Evolutionary conservation across 1,140 invertebrate species (phyloP), one percentile per base, ranked within the genome.

Genomic region (Maniola jurtina): DNA sequence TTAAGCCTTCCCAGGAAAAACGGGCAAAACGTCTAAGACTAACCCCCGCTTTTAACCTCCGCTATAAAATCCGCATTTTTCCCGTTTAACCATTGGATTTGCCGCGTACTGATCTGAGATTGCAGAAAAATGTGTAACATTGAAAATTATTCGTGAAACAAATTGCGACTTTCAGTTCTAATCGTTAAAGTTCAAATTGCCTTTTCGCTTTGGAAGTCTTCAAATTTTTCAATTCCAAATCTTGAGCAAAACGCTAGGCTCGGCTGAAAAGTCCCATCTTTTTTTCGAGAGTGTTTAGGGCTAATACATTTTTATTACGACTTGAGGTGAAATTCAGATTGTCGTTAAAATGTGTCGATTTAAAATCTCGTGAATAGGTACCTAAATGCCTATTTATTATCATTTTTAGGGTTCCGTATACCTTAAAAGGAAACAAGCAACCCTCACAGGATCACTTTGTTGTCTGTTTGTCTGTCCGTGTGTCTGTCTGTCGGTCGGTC

Each of bases 1-100:
- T 11, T 62, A 45, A 72, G 66, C 66, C 69, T 62, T 60, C 54
- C 54, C 57, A 16, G 15, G 33, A 55, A 55, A 66, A 54, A 16
- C 33, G 52, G 52, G 25, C 33, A 55, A 55, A 55, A 34, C 52
- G 52, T 63, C 36, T 66, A 68, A 72, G 66, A 64, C 63, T 70
- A 70, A 70, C 72, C 71, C 71, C 61, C 63, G 64, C 77, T 76
- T 73, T 80, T 82, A 80, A 80, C 77, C 76, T 76, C 62, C 48
- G 47, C 63, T 70, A 79, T 80, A 82, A 84, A 82, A 76, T 75
- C 72, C 74, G 57, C 75, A 79, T 81, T 81, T 77, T 72, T 67
- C 64, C 71, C 71, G 63, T 75, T 75, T 69, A 72, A 70, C 71
- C 75, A 76, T 77, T 75, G 76, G 78, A 81, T 79, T 77, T 79